Conservation (phyloP, 2,888 invertebrate genomes). For the Halictus ligatus region DNA sequence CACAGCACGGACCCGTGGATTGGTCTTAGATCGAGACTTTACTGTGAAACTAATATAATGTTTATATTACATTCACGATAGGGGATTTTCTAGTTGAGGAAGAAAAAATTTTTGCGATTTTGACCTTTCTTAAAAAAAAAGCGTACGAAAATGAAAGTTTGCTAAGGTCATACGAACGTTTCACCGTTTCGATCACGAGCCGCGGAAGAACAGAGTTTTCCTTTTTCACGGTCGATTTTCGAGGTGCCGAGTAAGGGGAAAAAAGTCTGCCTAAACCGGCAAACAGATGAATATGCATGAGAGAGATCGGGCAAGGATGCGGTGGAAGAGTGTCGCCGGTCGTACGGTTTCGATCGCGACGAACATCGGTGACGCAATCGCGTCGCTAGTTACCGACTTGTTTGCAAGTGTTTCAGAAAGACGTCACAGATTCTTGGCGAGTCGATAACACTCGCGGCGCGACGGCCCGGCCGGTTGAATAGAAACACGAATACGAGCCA, state of each 20-base stretch:
- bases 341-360: not conserved
- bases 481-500: not conserved
- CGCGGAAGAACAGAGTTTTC: not conserved
- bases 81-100: not conserved
- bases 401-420: not conserved
- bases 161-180: not conserved
- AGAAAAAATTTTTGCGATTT: not conserved
- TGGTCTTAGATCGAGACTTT: too few relatives aligned
- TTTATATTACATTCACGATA: not conserved
- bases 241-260: not conserved
- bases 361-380: not conserved
- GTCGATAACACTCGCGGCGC: not conserved
- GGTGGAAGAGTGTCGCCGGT: not conserved
- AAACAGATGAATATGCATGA: constrained; percentile 31
- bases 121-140: not conserved
- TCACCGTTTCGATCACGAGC: not conserved
- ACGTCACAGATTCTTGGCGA: constrained; percentile 7
- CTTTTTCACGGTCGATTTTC: not conserved
- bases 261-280: constrained; percentile 36
- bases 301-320: not conserved
- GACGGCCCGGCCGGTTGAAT: not conserved
- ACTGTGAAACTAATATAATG: not conserved
- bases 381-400: not conserved
- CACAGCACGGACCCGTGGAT: too few relatives aligned
- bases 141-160: too few relatives aligned